Percentiles rank a stretch among this genome's conserved stretches.
Conservation (phyloP, 2,888 invertebrate genomes). For the Palloptera scutellata region DNA sequence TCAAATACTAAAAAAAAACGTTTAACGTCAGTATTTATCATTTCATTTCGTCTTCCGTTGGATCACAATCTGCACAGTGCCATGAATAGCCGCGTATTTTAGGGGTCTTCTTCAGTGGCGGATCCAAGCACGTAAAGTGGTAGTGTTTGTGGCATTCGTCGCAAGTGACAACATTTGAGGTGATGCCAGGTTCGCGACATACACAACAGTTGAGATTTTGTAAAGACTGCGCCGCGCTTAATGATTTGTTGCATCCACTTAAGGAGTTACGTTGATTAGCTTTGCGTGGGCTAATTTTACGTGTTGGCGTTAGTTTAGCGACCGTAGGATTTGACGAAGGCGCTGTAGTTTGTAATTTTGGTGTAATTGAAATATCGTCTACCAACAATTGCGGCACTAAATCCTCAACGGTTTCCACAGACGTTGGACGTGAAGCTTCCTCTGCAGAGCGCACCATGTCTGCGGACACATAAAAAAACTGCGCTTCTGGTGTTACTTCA, state of each 20-base stretch:
- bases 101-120: slow-evolving; percentile 92
- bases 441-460: slow-evolving; percentile 64
- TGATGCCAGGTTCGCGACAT: slow-evolving; percentile 52
- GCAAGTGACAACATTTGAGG: slow-evolving; percentile 71
- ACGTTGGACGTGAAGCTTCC: slow-evolving; percentile 61
- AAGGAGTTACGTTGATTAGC: slow-evolving; percentile 46
- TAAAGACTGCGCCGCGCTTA: slow-evolving; percentile 22
- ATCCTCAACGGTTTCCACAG: slow-evolving; percentile 63
- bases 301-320: slow-evolving; percentile 33
- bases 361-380: slow-evolving; percentile 31
- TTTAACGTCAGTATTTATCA: slow-evolving; percentile 28
- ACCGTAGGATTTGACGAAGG: not conserved
- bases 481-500: slow-evolving; percentile 80
- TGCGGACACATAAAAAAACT: slow-evolving; percentile 80
- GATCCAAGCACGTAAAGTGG: slow-evolving; percentile 92
- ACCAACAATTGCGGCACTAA: slow-evolving; percentile 22
- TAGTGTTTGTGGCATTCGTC: slow-evolving; percentile 90
- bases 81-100: slow-evolving; percentile 94
- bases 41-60: slow-evolving; percentile 69
- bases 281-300: slow-evolving; percentile 57
- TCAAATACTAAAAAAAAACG: too few relatives aligned
- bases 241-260: slow-evolving; percentile 28
- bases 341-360: slow-evolving; percentile 23
- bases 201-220: slow-evolving; percentile 51
- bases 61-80: slow-evolving; percentile 96